Evolutionary conservation across 2,797 vertebrate species (phyloP), one percentile per base, ranked within the genome.

Genomic region (Odontamblyopus rebecca): DNA sequence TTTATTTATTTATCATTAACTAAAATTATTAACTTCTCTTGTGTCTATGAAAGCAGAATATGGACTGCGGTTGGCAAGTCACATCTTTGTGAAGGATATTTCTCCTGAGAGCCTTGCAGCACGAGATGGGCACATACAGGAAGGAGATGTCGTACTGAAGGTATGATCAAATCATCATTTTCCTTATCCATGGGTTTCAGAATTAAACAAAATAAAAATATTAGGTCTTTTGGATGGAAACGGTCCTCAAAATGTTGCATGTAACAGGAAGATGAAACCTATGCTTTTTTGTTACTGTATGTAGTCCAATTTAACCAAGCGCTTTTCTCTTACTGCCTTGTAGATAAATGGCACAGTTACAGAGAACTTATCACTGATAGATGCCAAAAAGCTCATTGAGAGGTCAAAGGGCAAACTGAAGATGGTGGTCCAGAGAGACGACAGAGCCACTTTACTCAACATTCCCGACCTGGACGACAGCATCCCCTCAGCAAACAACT

Each of bases 51-150:
- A 94, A 94, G 91, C 91, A 99, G 98, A 99, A 88, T 99, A 99
- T 90, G 98, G 97, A 89, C 95, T 99, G 82, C 96, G 98, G 79
- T 93, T 99, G 93, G 98, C 97, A 91, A 99, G 98, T 93, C 98
- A 99, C 91, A 99, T 99, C 91, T 99, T 99, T 90, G 97, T 99
- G 83, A 99, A 99, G 93, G 98, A 99, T 93, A 99, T 99, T 90
- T 99, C 97, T 50, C 97, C 97, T 23, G 98, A 99, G 82, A 98
- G 98, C 89, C 93, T 99, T 91, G 98, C 98, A 81, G 98, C 98
- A 81, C 94, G 96, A 91, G 98, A 99, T 67, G 98, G 98, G 86
- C 99, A 98, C 91, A 99, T 99, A 91, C 98, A 99, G 93, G 98
- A 99, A 92, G 98, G 98, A 73, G 98, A 99, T 82, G 97, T 99